A percentile compares a stretch with the other conserved stretches of the same genome.
These are phyloP conservation scores for human DNA, from an alignment of 2,113 vertebrate species.

Conservation along the genomic window DNA sequence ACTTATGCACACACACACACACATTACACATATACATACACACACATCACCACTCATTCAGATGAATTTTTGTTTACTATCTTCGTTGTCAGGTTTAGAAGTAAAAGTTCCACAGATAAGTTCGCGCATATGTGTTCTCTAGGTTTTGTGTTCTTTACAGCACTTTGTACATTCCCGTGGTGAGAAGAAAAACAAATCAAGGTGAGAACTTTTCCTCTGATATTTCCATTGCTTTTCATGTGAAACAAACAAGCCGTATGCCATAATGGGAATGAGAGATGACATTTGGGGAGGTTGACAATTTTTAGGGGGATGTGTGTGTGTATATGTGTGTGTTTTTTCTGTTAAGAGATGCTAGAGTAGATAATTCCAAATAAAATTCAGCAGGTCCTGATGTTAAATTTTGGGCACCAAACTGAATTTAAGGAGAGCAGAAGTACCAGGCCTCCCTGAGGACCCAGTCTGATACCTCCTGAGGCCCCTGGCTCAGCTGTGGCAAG, in stretches of 20 bases:
- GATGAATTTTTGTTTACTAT: constrained; percentile 76
- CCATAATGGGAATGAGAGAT: constrained; percentile 86
- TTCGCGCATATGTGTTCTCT: constrained; percentile 38
- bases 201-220: constrained; percentile 80
- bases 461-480: constrained; percentile 84
- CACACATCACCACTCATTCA: constrained; percentile 58
- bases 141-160: constrained; percentile 67
- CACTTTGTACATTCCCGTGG: constrained; percentile 54
- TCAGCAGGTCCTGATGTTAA: constrained; percentile 84
- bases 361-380: constrained; percentile 83
- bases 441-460: constrained; percentile 81
- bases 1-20: neutral
- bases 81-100: constrained; percentile 67
- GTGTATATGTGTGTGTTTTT: neutral
- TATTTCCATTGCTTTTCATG: constrained; percentile 83
- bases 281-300: constrained; percentile 77
- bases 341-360: constrained; percentile 77
- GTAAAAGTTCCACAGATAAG: constrained; percentile 78
- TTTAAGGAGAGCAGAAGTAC: constrained; percentile 86
- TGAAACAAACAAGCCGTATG: constrained; percentile 83
- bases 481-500: constrained; percentile 88
- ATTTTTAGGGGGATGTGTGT: constrained; percentile 28
- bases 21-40: neutral
- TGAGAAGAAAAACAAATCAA: constrained; percentile 68
- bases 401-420: constrained; percentile 86